Base-by-base conservation (phyloP, 2,113 vertebrate species). In the Brienomyrus longianalis region DNA sequence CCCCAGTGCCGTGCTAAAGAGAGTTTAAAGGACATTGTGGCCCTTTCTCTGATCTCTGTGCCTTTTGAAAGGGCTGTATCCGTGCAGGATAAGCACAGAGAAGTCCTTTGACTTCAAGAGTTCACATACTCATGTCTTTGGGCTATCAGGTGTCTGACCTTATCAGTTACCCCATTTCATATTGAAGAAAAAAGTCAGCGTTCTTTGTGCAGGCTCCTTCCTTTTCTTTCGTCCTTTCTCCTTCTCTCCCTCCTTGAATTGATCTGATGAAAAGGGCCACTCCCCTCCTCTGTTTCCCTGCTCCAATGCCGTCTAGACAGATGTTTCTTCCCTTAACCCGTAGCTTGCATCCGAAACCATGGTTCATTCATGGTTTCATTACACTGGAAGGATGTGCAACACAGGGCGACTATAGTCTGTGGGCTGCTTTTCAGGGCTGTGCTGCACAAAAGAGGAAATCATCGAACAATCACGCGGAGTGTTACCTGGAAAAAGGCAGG, bases 91-190 rank as follows among this genome's bases (percentile, higher is more conserved):
- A 92, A 91, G 74, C 84, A 97, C 96, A 97, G 95, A 97, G 96
- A 95, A 95, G 94, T 96, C 96, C 96, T 97, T 97, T 97, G 97
- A 97, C 96, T 97, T 97, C 95, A 96, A 96, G 96, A 97, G 96
- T 96, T 96, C 96, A 96, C 95, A 96, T 96, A 96, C 96, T 96
- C 96, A 93, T 97, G 95, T 97, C 96, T 97, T 97, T 95, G 95
- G 96, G 96, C 88, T 97, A 97, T 97, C 97, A 96, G 96, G 94
- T 97, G 96, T 96, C 97, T 96, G 95, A 96, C 96, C 96, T 97
- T 97, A 96, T 96, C 96, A 96, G 96, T 97, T 96, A 97, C 96
- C 96, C 95, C 95, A 96, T 97, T 96, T 97, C 96, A 96, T 97
- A 96, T 96, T 94, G 62, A 88, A 88, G 27, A 87, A 47, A 86